Percentiles rank a stretch among this genome's conserved stretches.
These are phyloP conservation scores for Cryptoprocta ferox DNA, from an alignment of 2,797 vertebrate genomes.

Conservation along the genomic window DNA sequence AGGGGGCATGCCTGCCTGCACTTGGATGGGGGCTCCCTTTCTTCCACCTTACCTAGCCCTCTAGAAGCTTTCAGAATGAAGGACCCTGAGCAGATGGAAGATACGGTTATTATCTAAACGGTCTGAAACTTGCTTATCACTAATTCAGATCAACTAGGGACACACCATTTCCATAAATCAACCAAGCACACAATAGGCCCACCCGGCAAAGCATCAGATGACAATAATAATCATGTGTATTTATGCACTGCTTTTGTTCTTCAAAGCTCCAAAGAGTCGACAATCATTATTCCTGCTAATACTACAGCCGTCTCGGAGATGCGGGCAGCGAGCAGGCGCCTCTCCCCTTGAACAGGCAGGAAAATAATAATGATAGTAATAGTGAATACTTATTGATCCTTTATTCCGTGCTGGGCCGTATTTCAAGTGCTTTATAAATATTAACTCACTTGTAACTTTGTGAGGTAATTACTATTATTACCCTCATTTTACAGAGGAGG, in stretches of 20 bases:
- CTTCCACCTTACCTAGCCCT: neutral
- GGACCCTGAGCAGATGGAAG: neutral
- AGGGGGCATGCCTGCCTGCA: neutral
- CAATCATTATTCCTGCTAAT: slow-evolving; percentile 60
- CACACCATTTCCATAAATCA: slow-evolving; percentile 67
- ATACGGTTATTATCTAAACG: slow-evolving; percentile 43
- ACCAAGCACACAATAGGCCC: slow-evolving; percentile 38
- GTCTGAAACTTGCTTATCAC: slow-evolving; percentile 72
- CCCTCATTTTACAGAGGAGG: neutral
- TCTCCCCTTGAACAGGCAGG: neutral
- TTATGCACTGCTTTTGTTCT: slow-evolving; percentile 67
- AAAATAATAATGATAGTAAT: neutral
- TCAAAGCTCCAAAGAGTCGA: slow-evolving; percentile 18
- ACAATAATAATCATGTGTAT: slow-evolving; percentile 58
- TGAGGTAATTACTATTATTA: neutral
- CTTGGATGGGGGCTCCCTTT: neutral
- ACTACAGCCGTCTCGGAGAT: slow-evolving; percentile 33
- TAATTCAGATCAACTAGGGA: slow-evolving; percentile 70
- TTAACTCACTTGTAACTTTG: neutral
- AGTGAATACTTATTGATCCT: neutral
- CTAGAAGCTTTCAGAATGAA: slow-evolving; percentile 39
- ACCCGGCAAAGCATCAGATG: neutral
- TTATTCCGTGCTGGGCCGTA: neutral
- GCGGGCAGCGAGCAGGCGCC: neutral
- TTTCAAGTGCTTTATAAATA: neutral